phyloP scores from a whole-genome alignment of 1,140 invertebrate genomes.

The Stegodyphus mimosarum region DNA sequence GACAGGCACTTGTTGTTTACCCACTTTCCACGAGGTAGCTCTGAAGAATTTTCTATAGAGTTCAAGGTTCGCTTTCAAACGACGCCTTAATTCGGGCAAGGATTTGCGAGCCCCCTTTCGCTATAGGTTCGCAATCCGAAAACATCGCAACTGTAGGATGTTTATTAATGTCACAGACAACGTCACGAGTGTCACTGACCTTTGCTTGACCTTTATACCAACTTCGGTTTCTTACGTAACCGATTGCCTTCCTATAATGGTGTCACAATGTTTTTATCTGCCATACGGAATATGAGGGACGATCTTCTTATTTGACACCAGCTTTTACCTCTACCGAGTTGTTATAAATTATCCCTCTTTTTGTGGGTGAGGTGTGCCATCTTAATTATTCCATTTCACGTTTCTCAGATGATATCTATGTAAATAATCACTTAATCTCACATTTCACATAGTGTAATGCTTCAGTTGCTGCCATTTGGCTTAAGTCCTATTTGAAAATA shows the following conservation, averaged over 20 bases:
- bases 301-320: too few species aligned
- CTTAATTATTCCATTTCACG: too few species aligned
- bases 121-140: background rate
- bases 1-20: constrained; percentile 23
- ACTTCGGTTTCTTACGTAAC: constrained; percentile 12
- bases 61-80: constrained; percentile 27
- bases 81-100: constrained; percentile 39
- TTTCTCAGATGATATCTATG: too few species aligned
- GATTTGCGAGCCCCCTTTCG: background rate
- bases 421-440: too few species aligned
- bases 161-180: background rate
- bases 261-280: constrained; percentile 1
- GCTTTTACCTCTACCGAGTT: too few species aligned
- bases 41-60: constrained; percentile 13
- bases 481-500: too few species aligned
- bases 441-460: too few species aligned
- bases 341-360: too few species aligned
- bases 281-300: too few species aligned
- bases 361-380: too few species aligned
- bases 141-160: constrained; percentile 7
- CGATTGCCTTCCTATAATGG: constrained; percentile 12
- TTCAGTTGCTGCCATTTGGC: too few species aligned
- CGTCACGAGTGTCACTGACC: constrained; percentile 22
- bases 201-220: constrained; percentile 11
- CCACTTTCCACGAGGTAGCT: constrained; percentile 23